Base-by-base conservation (phyloP, 2,113 vertebrate species). In the Pseudorasbora parva region DNA sequence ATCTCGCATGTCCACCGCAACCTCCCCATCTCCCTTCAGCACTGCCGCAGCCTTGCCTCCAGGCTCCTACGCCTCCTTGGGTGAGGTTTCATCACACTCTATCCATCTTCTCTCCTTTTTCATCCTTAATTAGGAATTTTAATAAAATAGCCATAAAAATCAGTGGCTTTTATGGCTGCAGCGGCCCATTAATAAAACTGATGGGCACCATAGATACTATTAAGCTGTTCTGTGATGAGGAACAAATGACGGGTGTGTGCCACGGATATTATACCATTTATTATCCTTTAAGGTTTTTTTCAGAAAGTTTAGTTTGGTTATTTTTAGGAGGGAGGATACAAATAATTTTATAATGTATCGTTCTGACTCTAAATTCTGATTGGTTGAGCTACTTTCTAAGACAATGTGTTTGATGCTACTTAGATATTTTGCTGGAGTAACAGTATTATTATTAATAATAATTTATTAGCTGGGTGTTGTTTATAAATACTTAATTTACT, bases 41-140 rank as follows among this genome's bases (percentile, higher is more conserved):
- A 95, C 96, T 0, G 97, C 97, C 0, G 95, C 98, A 0, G 96
- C 97, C 73, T 93, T 99, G 60, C 97, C 97, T 56, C 98, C 98
- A 0, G 98, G 98, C 64, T 99, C 98, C n/a, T 99, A 98, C 3
- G 97, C 97, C 27, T 99, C 98, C 27, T 93, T 99, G 95, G 98
- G 98, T 99, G 96, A 96, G 87, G 9, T 47, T 1, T 37, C n/a
- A 30, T 6, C 56, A 49, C 74, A 47, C 23, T 8, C 33, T 19
- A 60, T 80, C 51, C 7, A 45, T 83, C 60, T 81, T 64, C 54
- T 66, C 45, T 66, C 47, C n/a, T n/a, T 12, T 75, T 30, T 85
- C 59, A 51, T 79, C 60, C 7, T 64, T 88, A 84, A 88, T 87
- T 84, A 77, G 3, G 25, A 76, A 68, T 85, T 88, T 59, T 64